Percentiles rank a stretch among this genome's conserved stretches.
Evolutionary conservation across 2,888 invertebrate genomes (phyloP).

Genomic region (Subacronicta megacephala): DNA sequence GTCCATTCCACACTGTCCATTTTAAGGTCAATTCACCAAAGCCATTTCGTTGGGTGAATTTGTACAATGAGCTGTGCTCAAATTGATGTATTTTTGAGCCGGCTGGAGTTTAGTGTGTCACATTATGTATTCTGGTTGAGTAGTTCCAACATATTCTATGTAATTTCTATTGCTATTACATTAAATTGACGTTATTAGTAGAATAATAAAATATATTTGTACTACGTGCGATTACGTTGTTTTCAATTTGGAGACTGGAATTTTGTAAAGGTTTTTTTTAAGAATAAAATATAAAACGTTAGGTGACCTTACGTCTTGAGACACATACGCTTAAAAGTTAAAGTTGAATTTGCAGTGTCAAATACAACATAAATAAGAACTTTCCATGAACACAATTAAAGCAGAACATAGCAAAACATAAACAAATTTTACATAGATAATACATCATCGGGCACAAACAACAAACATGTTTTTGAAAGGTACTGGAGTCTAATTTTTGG

Average conservation of each 20-base stretch:
- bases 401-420: background rate
- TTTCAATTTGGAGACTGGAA: background rate
- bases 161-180: background rate
- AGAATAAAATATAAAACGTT: too few species aligned
- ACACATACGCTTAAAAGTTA: too few species aligned
- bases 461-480: conserved; percentile 50
- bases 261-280: too few species aligned
- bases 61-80: conserved; percentile 46
- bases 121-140: conserved; percentile 34
- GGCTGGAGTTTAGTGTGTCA: conserved; percentile 47
- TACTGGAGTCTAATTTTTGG: conserved; percentile 25
- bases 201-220: too few species aligned
- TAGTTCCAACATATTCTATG: conserved; percentile 26
- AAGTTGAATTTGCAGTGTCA: too few species aligned
- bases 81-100: conserved; percentile 53
- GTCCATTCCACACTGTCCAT: conserved; percentile 56
- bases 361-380: background rate
- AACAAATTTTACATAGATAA: conserved; percentile 17
- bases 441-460: conserved; percentile 29
- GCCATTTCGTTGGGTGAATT: conserved; percentile 48
- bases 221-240: too few species aligned
- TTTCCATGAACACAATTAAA: background rate
- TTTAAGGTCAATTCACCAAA: conserved; percentile 59
- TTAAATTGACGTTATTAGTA: background rate
- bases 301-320: too few species aligned